These are phyloP conservation scores for Archips crataeganus DNA, from an alignment of 2,888 invertebrate species.

Conservation along the genomic window DNA sequence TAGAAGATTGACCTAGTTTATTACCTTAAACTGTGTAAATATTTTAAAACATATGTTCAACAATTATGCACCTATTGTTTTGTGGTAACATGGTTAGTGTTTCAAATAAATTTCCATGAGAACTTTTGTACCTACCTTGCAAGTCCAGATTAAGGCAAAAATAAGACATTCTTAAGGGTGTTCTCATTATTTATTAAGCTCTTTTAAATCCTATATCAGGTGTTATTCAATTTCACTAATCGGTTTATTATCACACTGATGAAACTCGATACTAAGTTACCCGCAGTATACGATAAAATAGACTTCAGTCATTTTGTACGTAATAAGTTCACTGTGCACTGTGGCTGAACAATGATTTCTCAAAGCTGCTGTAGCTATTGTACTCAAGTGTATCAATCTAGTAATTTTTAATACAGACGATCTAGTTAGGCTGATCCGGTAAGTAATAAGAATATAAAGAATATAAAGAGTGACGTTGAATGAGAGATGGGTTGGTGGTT, in stretches of 20 bases:
- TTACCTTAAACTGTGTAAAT: too few species aligned
- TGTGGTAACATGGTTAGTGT: not conserved
- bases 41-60: too few species aligned
- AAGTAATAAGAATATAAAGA: not conserved
- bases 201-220: constrained; percentile 13
- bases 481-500: too few species aligned
- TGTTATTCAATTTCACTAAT: constrained; percentile 28
- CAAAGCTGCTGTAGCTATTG: not conserved
- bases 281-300: not conserved
- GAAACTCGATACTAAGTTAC: not conserved
- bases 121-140: constrained; percentile 7
- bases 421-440: not conserved
- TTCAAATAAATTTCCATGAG: not conserved
- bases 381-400: not conserved
- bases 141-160: constrained; percentile 4
- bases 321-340: not conserved
- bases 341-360: not conserved
- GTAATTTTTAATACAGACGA: not conserved
- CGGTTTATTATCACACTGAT: constrained; percentile 7
- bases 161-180: not conserved
- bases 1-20: too few species aligned
- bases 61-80: too few species aligned
- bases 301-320: constrained; percentile 5
- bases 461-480: not conserved
- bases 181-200: constrained; percentile 34